A percentile compares a stretch with the other conserved stretches of the same genome.
Evolutionary conservation across 2,797 vertebrate species (phyloP).

Genomic region (Sparidentex hasta): DNA sequence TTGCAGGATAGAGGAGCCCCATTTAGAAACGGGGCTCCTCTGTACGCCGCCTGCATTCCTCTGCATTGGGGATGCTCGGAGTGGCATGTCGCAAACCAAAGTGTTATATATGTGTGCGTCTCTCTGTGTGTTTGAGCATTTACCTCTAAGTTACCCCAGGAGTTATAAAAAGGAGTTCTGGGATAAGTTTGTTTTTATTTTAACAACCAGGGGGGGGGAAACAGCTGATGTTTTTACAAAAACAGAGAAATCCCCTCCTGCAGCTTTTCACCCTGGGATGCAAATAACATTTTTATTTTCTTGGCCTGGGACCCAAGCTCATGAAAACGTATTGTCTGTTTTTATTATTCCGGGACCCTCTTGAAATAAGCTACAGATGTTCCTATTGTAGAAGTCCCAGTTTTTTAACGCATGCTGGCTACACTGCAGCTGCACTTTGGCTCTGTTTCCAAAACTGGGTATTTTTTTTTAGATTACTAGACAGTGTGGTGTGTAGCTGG

Average conservation of each 20-base stretch:
- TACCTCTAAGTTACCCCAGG: conserved; percentile 63
- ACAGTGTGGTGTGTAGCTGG: background rate
- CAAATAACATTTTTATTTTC: conserved; percentile 57
- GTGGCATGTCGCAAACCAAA: conserved; percentile 24
- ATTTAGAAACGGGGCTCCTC: conserved; percentile 59
- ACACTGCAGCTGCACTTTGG: conserved; percentile 38
- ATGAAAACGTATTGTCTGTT: conserved; percentile 70
- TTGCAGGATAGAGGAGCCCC: conserved; percentile 51
- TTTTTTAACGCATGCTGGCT: conserved; percentile 39
- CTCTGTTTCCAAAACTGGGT: conserved; percentile 10
- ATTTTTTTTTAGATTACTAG: background rate
- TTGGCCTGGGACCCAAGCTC: conserved; percentile 62
- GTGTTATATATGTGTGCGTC: conserved; percentile 23
- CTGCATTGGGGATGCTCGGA: conserved; percentile 31
- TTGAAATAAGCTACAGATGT: conserved; percentile 69
- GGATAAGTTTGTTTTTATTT: conserved; percentile 66
- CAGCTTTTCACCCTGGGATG: conserved; percentile 37
- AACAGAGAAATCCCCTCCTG: conserved; percentile 38
- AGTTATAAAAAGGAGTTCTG: conserved; percentile 55
- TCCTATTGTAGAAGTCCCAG: conserved; percentile 40
- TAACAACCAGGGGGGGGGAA: conserved; percentile 43
- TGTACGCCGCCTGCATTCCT: conserved; percentile 25
- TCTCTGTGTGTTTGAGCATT: conserved; percentile 47
- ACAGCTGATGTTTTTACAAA: conserved; percentile 58
- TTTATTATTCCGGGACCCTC: conserved; percentile 66